Conservation (phyloP, 2,797 vertebrate species). For the Aplochiton taeniatus region DNA sequence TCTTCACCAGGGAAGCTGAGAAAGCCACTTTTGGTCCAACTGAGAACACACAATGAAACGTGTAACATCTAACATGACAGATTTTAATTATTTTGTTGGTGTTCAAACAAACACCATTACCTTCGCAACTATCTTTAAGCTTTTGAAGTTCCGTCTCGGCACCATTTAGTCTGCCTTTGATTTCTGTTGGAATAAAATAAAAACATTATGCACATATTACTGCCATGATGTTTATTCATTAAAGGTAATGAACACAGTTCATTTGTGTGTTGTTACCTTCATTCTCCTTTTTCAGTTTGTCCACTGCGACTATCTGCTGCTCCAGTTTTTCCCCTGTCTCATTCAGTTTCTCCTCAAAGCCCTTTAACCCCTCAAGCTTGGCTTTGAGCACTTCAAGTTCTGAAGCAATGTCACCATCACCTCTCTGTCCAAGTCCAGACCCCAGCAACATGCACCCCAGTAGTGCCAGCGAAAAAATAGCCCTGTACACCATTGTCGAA, state of each 20-base stretch:
- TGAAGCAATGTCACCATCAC: neutral
- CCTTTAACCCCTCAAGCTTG: conserved; percentile 15
- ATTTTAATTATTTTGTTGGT: too few species aligned
- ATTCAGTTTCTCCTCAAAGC: conserved; percentile 17
- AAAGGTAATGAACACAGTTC: neutral
- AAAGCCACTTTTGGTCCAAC: neutral
- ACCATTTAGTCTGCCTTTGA: neutral
- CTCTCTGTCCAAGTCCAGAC: conserved; percentile 21
- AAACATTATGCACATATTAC: neutral
- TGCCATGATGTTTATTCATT: too few species aligned
- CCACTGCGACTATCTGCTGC: conserved; percentile 7
- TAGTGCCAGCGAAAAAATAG: conserved; percentile 11
- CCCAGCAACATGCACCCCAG: conserved; percentile 9
- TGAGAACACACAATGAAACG: too few species aligned
- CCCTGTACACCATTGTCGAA: conserved; percentile 21
- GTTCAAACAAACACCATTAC: conserved; percentile 61
- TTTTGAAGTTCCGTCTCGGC: conserved; percentile 3
- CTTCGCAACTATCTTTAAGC: conserved; percentile 57
- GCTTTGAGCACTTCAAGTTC: conserved; percentile 9
- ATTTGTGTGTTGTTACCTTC: neutral
- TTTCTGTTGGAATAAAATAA: conserved; percentile 17
- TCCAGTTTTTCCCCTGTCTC: neutral
- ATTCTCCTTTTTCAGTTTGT: conserved; percentile 28
- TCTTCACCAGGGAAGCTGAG: neutral
- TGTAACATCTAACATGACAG: too few species aligned